These are phyloP conservation scores for Drosophila hamatofila DNA, from an alignment of 2,888 invertebrate genomes.

Conservation along the genomic window DNA sequence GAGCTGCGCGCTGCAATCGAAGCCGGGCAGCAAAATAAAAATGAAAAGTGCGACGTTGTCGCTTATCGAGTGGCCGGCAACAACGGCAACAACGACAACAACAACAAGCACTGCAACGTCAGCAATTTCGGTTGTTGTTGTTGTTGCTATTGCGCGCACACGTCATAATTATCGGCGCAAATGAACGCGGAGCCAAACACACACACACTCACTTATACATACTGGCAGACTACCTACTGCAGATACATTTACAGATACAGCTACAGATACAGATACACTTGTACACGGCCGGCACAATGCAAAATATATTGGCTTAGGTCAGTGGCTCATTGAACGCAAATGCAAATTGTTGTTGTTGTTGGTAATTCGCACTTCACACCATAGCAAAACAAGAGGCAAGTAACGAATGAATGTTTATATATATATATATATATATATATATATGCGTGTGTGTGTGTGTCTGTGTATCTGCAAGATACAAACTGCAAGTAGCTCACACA, in stretches of 20 bases:
- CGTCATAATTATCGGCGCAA: conserved; percentile 77
- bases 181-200: conserved; percentile 53
- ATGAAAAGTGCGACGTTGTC: conserved; percentile 69
- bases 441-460: conserved; percentile 3
- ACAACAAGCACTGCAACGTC: conserved; percentile 51
- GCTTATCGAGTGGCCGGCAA: conserved; percentile 61
- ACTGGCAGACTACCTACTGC: conserved; percentile 23
- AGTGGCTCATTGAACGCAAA: conserved; percentile 84
- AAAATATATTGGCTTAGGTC: conserved; percentile 83
- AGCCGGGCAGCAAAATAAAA: conserved; percentile 53
- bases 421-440: not conserved
- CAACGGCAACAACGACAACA: conserved; percentile 9
- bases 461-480: conserved; percentile 67
- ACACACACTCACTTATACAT: conserved; percentile 2
- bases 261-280: conserved; percentile 36
- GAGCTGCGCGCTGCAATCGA: conserved; percentile 57
- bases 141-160: conserved; percentile 56
- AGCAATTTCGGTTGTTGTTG: conserved; percentile 33
- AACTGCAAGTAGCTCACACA: conserved; percentile 74
- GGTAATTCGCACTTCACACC: conserved; percentile 77
- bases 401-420: conserved; percentile 1
- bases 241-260: conserved; percentile 42
- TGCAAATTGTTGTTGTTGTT: conserved; percentile 78
- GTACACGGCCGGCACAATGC: conserved; percentile 64
- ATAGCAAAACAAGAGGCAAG: conserved; percentile 9